Evolutionary conservation across 2,797 vertebrate species (phyloP).

Genomic region (Kryptolebias ocellatus): DNA sequence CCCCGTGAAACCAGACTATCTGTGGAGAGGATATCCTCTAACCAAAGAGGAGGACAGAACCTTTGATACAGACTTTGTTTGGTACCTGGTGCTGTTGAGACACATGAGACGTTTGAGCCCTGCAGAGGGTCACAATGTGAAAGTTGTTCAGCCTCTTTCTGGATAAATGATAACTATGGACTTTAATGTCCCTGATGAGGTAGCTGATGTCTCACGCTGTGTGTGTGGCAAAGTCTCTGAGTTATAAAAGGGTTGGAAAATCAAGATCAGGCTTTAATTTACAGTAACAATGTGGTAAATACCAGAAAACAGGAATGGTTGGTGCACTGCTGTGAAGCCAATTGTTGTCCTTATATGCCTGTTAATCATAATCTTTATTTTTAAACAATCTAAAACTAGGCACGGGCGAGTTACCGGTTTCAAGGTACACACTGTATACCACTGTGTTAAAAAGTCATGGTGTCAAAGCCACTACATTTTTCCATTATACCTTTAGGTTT

Average conservation of each 20-base stretch:
- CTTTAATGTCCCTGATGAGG: conserved; percentile 11
- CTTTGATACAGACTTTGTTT: conserved; percentile 34
- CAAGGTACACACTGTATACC: too few relatives aligned
- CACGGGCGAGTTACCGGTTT: too few relatives aligned
- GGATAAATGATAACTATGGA: conserved; percentile 17
- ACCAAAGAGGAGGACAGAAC: conserved; percentile 36
- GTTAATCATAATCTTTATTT: too few relatives aligned
- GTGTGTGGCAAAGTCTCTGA: neutral
- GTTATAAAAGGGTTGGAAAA: conserved; percentile 1
- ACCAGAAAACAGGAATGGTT: neutral
- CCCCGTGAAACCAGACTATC: conserved; percentile 60
- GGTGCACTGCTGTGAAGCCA: too few relatives aligned
- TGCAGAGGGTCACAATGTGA: conserved; percentile 28
- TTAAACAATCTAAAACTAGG: too few relatives aligned
- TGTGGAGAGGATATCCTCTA: conserved; percentile 34
- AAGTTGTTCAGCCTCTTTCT: conserved; percentile 33
- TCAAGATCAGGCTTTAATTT: conserved; percentile 8
- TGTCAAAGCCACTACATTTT: too few relatives aligned
- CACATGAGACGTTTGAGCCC: conserved; percentile 47
- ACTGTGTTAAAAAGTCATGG: too few relatives aligned
- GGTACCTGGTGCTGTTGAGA: conserved; percentile 38
- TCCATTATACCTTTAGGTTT: too few relatives aligned
- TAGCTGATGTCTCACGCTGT: neutral
- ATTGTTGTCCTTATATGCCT: too few relatives aligned
- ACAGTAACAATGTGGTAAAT: neutral